Evolutionary conservation across 2,888 invertebrate species (phyloP), one percentile per base, ranked within the genome.

Genomic region (Drosophila lacicola): DNA sequence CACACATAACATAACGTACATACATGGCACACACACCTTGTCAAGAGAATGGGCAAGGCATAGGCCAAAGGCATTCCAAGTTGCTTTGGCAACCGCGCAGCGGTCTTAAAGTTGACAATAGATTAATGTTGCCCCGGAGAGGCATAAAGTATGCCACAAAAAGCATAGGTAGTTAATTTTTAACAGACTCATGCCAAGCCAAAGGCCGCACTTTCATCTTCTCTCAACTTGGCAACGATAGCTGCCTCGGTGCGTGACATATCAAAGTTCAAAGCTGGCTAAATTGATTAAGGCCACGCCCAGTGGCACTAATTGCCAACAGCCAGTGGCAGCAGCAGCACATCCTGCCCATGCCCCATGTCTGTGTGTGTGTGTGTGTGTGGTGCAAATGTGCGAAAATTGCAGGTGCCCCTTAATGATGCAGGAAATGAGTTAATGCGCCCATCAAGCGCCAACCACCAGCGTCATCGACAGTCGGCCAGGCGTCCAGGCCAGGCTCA

Each of bases 371-470:
- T 13, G 5, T 17, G 9, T 13, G 25, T 51, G 39, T 57, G 58
- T 55, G 57, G 50, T 65, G 63, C 45, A 50, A 72, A 69, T 78
- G 75, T 73, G 78, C 69, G 80, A 54, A 63, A 74, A 74, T 72
- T 79, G 77, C 82, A 81, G 81, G 72, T 78, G 75, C 53, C 72
- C 58, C 72, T 74, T 85, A 83, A 85, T 85, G 85, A 85, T 79
- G 85, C 77, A 85, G 83, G 85, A 85, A 83, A 85, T 85, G 82
- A 83, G 82, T 71, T 85, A 85, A 85, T 83, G 81, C 78, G 67
- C 60, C 68, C 70, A 71, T 72, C 78, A 70, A 70, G 61, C 29
- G 70, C 25, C 68, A 64, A 8, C 58, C 81, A 75, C 51, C 74
- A 60, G 5, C 50, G 60, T 53, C 74, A 60, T 4, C 50, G 56